Conservation (phyloP, 1,140 invertebrate species). For the Ceratina australensis region DNA sequence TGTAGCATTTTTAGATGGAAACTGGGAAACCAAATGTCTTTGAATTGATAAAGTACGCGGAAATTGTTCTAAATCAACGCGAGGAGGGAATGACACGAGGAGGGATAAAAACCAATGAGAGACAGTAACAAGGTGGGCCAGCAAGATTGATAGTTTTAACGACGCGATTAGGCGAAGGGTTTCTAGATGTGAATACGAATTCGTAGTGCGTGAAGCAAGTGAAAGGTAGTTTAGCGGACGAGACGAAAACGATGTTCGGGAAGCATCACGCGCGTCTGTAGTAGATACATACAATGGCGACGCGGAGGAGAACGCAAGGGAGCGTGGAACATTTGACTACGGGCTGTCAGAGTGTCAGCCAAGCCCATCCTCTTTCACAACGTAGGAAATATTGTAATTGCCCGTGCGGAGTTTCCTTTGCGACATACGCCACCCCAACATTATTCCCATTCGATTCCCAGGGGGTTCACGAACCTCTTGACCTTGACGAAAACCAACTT, state of each 20-base stretch:
- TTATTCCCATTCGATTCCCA: conserved; percentile 64
- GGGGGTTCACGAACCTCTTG: conserved; percentile 59
- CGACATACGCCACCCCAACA: conserved; percentile 51
- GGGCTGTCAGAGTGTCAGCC: conserved; percentile 74
- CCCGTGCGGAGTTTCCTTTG: conserved; percentile 59
- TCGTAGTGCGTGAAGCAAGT: conserved; percentile 18
- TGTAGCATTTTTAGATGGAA: no score
- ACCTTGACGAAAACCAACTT: conserved; percentile 50
- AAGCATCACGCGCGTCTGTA: conserved; percentile 39
- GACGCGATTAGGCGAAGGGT: no score
- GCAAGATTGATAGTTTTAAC: no score
- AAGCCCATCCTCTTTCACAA: conserved; percentile 77
- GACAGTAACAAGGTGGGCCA: no score
- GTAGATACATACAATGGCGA: conserved; percentile 47
- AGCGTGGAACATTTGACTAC: conserved; percentile 75
- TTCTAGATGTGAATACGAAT: background rate
- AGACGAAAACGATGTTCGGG: conserved; percentile 49
- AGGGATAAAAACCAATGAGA: no score
- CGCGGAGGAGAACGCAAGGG: conserved; percentile 62
- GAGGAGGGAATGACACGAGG: no score
- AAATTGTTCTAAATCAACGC: no score
- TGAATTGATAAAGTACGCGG: no score
- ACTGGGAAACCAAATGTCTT: no score
- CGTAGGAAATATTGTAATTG: conserved; percentile 76
- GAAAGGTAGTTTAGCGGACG: conserved; percentile 25